Evolutionary conservation across 2,113 vertebrate genomes (phyloP).

Genomic region (Toxotes jaculatrix): DNA sequence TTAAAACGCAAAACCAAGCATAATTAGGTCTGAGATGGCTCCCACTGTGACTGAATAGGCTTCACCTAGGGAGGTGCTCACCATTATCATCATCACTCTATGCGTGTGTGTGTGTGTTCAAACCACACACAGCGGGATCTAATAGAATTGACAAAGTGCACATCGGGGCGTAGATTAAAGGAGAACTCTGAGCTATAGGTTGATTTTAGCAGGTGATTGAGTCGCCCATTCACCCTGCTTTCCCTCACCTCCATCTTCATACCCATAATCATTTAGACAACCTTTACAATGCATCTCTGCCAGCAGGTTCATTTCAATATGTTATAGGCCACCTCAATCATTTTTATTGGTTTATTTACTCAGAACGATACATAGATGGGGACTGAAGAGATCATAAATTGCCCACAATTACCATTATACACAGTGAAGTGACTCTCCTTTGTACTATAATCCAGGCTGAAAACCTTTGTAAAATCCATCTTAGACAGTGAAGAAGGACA

Average conservation of each 20-base stretch:
- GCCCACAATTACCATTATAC: slow-evolving; percentile 72
- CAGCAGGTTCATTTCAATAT: slow-evolving; percentile 73
- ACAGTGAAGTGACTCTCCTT: slow-evolving; percentile 66
- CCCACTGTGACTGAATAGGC: slow-evolving; percentile 68
- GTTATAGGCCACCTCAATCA: slow-evolving; percentile 72
- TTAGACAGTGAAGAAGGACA: slow-evolving; percentile 43
- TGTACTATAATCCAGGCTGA: slow-evolving; percentile 59
- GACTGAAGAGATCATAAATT: slow-evolving; percentile 75
- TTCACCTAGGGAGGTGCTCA: slow-evolving; percentile 70
- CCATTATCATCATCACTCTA: slow-evolving; percentile 70
- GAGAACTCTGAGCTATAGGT: slow-evolving; percentile 72
- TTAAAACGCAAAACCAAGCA: slow-evolving; percentile 79
- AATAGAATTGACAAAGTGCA: slow-evolving; percentile 81
- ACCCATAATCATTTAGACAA: slow-evolving; percentile 79
- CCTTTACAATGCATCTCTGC: slow-evolving; percentile 76
- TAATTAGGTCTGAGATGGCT: slow-evolving; percentile 76
- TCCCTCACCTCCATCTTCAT: slow-evolving; percentile 73
- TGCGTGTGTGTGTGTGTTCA: slow-evolving; percentile 44
- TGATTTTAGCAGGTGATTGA: slow-evolving; percentile 76
- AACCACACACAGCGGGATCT: slow-evolving; percentile 64
- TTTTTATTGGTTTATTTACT: slow-evolving; percentile 82
- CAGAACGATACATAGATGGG: slow-evolving; percentile 75
- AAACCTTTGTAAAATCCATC: slow-evolving; percentile 62
- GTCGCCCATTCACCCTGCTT: slow-evolving; percentile 48
- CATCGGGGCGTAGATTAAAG: slow-evolving; percentile 70